Base-by-base conservation (phyloP, 1,140 invertebrate genomes). In the Gyrodactylus salaris region DNA sequence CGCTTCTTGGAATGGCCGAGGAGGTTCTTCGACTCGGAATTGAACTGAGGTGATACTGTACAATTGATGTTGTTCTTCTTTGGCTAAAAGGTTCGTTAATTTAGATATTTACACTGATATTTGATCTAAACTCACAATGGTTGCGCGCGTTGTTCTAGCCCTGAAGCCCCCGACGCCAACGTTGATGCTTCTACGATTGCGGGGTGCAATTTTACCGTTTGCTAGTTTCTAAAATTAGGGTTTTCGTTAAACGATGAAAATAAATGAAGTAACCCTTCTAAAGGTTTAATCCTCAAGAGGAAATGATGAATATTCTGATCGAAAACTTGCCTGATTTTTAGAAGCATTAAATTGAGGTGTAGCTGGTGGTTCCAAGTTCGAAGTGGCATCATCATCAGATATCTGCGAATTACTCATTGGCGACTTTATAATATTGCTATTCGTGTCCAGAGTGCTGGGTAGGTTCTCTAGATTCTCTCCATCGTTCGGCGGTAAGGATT, bases 121-220 rank as follows among this genome's bases (percentile, higher is more conserved):
- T n/a, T n/a, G n/a, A n/a, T 16, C n/a, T 54, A n/a, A 54, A 54
- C 25, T 71, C n/a, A 7, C 70, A 25, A 24, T 20, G 1, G 70
- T 25, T 25, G 25, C 24, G 16, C 70, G 21, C 1, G 70, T 25
- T 1, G 70, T 20, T 71, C 70, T 24, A 1, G 70, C 70, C n/a
- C 70, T 71, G 23, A 71, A 71, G 2, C 70, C 70, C 1, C 70
- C 70, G n/a, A 71, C 25, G 70, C 70, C 70, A 16, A 71, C 21
- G 25, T 71, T 71, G 1, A 25, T 20, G n/a, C 21, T 25, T 1
- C 70, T 1, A 1, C 70, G 1, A 21, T 69, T 69, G 1, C 68
- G 68, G 1, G 68, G 68, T 24, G 25, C 25, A 2, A n/a, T 21
- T 69, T n/a, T 25, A 54, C 34, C n/a, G 7, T 54, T 54, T 16